Percentiles rank a stretch among this genome's conserved stretches.
Conservation (phyloP, 53 echinoderm and acorn worm species). For the Luidia sarsii region DNA sequence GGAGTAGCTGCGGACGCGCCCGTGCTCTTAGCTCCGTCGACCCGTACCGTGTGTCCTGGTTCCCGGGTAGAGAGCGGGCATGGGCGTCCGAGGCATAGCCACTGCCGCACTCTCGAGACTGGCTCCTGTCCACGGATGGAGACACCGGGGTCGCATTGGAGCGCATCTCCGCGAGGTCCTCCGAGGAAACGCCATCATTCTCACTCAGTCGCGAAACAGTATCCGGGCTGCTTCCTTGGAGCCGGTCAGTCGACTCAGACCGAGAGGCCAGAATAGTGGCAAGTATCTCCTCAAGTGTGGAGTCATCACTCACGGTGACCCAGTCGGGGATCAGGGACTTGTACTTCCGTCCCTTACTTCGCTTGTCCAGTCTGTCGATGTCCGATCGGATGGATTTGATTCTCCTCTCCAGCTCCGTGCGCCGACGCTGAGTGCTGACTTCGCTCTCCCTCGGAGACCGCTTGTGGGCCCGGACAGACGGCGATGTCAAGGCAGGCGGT, state of each 20-base stretch:
- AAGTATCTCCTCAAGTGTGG: constrained; percentile 22
- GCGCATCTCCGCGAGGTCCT: neutral
- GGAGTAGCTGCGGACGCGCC: neutral
- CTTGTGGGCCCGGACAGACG: neutral
- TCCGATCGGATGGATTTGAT: constrained; percentile 14
- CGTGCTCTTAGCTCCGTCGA: neutral
- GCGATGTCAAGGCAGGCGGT: neutral
- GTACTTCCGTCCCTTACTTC: constrained; percentile 41
- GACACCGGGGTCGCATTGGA: neutral
- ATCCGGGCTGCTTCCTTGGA: neutral
- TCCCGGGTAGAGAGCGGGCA: too few species aligned
- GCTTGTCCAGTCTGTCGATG: constrained; percentile 15
- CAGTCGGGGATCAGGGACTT: constrained; percentile 38
- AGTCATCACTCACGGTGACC: constrained; percentile 18
- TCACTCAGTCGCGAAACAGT: too few species aligned
- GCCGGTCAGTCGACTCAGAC: neutral
- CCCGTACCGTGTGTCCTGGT: neutral
- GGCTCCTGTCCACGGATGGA: neutral
- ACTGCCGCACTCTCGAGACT: neutral
- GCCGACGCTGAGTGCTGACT: constrained; percentile 11
- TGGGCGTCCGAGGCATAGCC: neutral
- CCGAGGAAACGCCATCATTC: neutral
- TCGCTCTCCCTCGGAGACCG: constrained; percentile 27
- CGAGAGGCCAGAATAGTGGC: constrained; percentile 15
- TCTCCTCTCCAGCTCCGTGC: constrained; percentile 20